Conservation (phyloP, 2,113 vertebrate species). For the Percina caprodes region DNA sequence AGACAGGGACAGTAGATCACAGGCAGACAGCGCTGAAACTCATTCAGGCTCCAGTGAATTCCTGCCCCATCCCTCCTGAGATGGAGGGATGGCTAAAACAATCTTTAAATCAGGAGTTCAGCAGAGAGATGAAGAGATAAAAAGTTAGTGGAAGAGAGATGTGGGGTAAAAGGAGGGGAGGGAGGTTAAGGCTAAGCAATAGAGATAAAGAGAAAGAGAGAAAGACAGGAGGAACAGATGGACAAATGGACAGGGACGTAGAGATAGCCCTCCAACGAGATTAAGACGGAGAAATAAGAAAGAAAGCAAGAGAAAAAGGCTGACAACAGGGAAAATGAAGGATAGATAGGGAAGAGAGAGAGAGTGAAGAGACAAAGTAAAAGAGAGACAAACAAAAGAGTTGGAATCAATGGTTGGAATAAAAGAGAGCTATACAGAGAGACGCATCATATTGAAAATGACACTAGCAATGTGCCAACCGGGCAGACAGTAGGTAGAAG, state of each 20-base stretch:
- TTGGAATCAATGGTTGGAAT: conserved; percentile 7
- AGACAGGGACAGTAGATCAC: conserved; percentile 77
- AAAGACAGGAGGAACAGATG: conserved; percentile 31
- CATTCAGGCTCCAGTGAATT: conserved; percentile 60
- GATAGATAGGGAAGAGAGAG: neutral
- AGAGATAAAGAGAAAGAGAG: neutral
- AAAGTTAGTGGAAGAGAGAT: conserved; percentile 42
- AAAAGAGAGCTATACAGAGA: conserved; percentile 31
- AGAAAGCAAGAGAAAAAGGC: conserved; percentile 34
- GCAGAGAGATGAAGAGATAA: conserved; percentile 55
- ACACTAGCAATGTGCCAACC: conserved; percentile 54
- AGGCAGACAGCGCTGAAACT: conserved; percentile 61
- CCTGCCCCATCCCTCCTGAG: conserved; percentile 41
- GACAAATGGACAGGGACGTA: conserved; percentile 25
- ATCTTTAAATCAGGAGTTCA: conserved; percentile 74
- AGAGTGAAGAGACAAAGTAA: neutral
- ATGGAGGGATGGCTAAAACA: conserved; percentile 61
- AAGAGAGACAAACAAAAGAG: conserved; percentile 25
- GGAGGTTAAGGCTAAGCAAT: conserved; percentile 1
- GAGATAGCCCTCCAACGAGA: conserved; percentile 52
- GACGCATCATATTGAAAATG: conserved; percentile 62
- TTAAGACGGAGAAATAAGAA: conserved; percentile 45
- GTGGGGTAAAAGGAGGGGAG: conserved; percentile 3
- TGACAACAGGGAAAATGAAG: conserved; percentile 35
- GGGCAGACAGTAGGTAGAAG: conserved; percentile 40